Percentiles rank a stretch among this genome's conserved stretches.
These are phyloP conservation scores for Brachypterus glaber DNA, from an alignment of 2,888 invertebrate species.

Conservation along the genomic window DNA sequence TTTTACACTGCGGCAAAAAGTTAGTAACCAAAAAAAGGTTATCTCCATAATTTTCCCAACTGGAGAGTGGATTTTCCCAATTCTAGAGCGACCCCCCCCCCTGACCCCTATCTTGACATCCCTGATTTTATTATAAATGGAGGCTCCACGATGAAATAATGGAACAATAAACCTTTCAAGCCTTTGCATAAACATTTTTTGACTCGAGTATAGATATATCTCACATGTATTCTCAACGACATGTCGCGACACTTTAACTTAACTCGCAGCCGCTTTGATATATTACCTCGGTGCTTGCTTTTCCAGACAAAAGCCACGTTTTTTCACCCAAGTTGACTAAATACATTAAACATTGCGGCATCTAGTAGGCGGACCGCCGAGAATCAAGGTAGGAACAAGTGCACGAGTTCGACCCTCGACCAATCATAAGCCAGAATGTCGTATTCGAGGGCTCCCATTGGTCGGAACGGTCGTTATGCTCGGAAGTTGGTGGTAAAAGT, in stretches of 20 bases:
- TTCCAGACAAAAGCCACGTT: slow-evolving; percentile 35
- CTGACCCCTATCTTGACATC: no score
- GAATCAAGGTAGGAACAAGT: slow-evolving; percentile 34
- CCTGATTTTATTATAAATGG: no score
- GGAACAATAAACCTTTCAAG: no score
- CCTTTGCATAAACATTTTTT: no score
- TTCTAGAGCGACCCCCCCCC: no score
- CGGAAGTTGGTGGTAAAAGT: slow-evolving; percentile 15
- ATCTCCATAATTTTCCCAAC: no score
- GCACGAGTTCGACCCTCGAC: slow-evolving; percentile 22
- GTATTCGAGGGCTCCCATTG: slow-evolving; percentile 19
- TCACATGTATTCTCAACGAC: slow-evolving; percentile 13
- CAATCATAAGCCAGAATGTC: slow-evolving; percentile 22
- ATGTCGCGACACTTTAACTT: no score
- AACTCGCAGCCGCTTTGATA: slow-evolving; percentile 28
- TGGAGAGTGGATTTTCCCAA: no score
- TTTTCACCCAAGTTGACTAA: slow-evolving; percentile 34
- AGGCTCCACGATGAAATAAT: no score
- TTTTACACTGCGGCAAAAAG: no score
- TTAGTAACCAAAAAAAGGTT: no score
- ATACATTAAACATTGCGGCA: slow-evolving; percentile 40
- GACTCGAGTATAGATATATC: no score
- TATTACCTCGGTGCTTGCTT: slow-evolving; percentile 28
- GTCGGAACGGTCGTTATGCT: slow-evolving; percentile 13
- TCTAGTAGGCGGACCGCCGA: slow-evolving; percentile 30